These are phyloP conservation scores for Harpalus rubripes DNA, from an alignment of 2,888 invertebrate species.

Conservation along the genomic window DNA sequence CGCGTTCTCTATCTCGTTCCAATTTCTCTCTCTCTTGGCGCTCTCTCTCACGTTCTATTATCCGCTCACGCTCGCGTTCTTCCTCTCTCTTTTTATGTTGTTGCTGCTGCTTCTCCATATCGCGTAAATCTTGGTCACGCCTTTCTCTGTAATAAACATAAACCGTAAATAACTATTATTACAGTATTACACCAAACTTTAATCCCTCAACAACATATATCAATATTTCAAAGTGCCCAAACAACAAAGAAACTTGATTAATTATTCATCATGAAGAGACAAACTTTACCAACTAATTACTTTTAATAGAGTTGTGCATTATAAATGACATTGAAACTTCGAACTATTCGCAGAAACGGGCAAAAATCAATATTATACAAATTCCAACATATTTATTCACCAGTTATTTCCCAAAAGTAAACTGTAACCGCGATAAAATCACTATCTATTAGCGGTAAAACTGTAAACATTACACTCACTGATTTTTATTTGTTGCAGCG, in stretches of 20 bases:
- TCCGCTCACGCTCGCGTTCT: slow-evolving; percentile 73
- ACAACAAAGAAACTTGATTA: slow-evolving; percentile 27
- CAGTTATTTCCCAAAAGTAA: slow-evolving; percentile 37
- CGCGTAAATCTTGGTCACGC: slow-evolving; percentile 85
- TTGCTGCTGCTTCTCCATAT: slow-evolving; percentile 81
- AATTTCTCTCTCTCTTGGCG: slow-evolving; percentile 78
- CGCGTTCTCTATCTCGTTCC: slow-evolving; percentile 77
- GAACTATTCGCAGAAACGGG: slow-evolving; percentile 31
- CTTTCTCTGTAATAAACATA: slow-evolving; percentile 74
- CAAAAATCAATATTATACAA: slow-evolving; percentile 21
- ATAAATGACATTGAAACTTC: slow-evolving; percentile 37
- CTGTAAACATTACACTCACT: slow-evolving; percentile 58
- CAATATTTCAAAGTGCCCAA: background rate
- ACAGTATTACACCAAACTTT: slow-evolving; percentile 1
- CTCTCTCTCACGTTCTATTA: slow-evolving; percentile 79
- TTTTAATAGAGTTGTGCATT: slow-evolving; percentile 33
- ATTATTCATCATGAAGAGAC: slow-evolving; percentile 25
- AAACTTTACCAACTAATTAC: slow-evolving; percentile 31
- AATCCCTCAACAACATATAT: background rate
- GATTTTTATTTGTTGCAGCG: slow-evolving; percentile 52
- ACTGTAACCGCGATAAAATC: slow-evolving; percentile 35
- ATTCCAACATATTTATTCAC: slow-evolving; percentile 12
- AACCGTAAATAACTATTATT: slow-evolving; percentile 30
- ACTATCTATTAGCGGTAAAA: slow-evolving; percentile 32
- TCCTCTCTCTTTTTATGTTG: slow-evolving; percentile 72